Base-by-base conservation (phyloP, 2,888 invertebrate genomes). In the Halictus ligatus region DNA sequence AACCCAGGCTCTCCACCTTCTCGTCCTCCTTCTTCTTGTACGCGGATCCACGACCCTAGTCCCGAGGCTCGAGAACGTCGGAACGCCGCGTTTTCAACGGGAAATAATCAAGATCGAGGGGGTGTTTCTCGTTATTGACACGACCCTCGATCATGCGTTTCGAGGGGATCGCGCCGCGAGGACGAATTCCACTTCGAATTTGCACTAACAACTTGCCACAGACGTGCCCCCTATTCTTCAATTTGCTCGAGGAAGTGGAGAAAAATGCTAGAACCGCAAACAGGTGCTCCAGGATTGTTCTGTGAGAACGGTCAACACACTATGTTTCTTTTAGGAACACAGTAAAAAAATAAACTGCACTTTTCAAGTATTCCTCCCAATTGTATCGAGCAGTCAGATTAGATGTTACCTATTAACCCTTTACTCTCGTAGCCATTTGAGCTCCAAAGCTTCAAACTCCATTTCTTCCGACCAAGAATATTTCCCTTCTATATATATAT, bases 41-140 rank as follows among this genome's bases (percentile, higher is more conserved):
- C 71, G 35, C 80, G 50, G 54, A 72, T n/a, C 50, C 64, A 43
- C 72, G 64, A 40, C 48, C 75, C 78, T 60, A 13, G 72, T 72
- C 46, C 25, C 35, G 50, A 10, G 60, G 75, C 48, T 72, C 82
- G 82, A 78, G 81, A 76, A 58, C 43, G 40, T 81, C 64, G 48
- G 69, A 46, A 85, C 75, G 60, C 18, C 48, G 69, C 46, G 60
- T 85, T 85, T 77, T 77, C 85, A 29, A 74, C 67, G 74, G 54
- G 74, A 81, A 81, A 84, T 48, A 71, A 86, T 85, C 86, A 75
- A 54, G 76, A 85, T 77, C 18, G 40, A 77, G 15, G 35, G 58
- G 46, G 60, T 29, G 8, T 46, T 80, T 48, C 71, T 40, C n/a
- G 50, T 60, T 76, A 74, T 78, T 40, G 60, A 64, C 48, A 4